Conservation (phyloP, 2,797 vertebrate genomes). For the Setipinna tenuifilis region DNA sequence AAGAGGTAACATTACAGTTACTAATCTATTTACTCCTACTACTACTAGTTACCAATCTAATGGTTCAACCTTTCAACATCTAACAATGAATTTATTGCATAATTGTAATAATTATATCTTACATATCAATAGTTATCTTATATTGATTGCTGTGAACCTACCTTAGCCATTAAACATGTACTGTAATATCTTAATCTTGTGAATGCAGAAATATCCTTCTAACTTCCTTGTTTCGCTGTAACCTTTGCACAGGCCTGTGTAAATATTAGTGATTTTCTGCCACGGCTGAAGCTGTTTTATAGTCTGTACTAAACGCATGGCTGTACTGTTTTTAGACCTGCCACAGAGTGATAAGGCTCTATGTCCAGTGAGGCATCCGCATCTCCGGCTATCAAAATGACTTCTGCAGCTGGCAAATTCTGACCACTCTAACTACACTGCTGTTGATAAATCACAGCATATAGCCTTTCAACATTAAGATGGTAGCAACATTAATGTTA, state of each 20-base stretch:
- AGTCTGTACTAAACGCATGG: not conserved
- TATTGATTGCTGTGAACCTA: not conserved
- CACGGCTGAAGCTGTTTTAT: not conserved
- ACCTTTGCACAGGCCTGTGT: not conserved
- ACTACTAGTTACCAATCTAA: too few species aligned
- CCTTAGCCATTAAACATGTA: not conserved
- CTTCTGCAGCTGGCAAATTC: not conserved
- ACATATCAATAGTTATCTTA: not conserved
- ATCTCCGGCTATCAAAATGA: not conserved
- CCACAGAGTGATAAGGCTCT: not conserved
- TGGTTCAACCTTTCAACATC: too few species aligned
- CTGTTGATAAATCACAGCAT: not conserved
- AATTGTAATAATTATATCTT: too few species aligned
- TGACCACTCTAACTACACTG: not conserved
- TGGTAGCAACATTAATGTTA: not conserved
- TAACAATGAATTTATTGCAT: too few species aligned
- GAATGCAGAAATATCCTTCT: not conserved
- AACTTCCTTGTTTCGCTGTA: not conserved
- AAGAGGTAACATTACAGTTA: too few species aligned
- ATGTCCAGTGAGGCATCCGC: not conserved
- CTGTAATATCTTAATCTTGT: not conserved
- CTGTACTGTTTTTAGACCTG: not conserved
- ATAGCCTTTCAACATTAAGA: not conserved
- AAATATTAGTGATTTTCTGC: not conserved
- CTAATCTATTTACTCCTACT: too few species aligned